Evolutionary conservation across 2,888 invertebrate species (phyloP).

Genomic region (Tenodera sinensis): DNA sequence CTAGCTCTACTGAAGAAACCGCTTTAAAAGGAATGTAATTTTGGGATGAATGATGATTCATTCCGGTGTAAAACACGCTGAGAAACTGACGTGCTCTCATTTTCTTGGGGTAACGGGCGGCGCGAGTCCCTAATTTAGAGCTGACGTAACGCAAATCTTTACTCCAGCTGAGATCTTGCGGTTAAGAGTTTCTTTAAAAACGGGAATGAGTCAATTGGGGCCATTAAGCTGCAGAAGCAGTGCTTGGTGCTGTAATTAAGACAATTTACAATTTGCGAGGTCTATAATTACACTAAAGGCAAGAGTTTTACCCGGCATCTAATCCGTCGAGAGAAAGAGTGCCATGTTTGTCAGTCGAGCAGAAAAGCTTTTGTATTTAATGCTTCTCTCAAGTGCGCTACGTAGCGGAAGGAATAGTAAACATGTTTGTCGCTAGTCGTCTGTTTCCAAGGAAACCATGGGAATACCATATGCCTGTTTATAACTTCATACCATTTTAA

Average conservation of each 20-base stretch:
- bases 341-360: not conserved
- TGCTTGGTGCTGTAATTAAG: not conserved
- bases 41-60: not conserved
- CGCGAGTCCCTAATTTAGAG: not conserved
- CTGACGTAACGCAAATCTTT: not conserved
- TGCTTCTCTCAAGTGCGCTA: not conserved
- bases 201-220: not conserved
- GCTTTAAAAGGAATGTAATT: too few relatives aligned
- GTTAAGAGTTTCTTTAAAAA: not conserved
- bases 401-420: not conserved
- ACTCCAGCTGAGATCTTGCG: not conserved
- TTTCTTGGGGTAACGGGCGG: not conserved
- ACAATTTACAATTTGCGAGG: not conserved
- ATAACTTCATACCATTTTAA: too few relatives aligned
- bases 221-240: not conserved
- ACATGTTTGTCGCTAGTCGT: not conserved
- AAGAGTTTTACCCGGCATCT: not conserved
- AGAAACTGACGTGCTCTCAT: not conserved
- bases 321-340: not conserved
- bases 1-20: too few relatives aligned
- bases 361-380: not conserved
- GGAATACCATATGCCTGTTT: too few relatives aligned
- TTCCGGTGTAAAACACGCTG: not conserved
- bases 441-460: not conserved
- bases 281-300: not conserved